A percentile compares a stretch with the other conserved stretches of the same genome.
These are phyloP conservation scores for Micromesistius poutassou DNA, from an alignment of 2,797 vertebrate species.

Conservation along the genomic window DNA sequence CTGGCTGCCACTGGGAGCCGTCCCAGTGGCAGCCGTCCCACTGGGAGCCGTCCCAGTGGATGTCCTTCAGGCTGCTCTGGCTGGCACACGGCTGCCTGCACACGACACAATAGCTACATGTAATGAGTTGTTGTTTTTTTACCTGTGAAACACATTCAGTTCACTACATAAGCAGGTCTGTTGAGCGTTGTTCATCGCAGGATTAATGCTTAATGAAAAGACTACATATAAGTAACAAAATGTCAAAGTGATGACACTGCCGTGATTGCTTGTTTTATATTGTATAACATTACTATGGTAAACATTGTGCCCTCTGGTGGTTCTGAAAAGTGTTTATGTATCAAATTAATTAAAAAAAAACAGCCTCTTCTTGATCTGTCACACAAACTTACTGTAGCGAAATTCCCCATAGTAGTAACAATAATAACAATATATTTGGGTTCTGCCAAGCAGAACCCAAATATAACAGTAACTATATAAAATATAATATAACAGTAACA, in stretches of 20 bases:
- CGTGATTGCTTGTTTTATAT: neutral
- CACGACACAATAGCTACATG: constrained; percentile 42
- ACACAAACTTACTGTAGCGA: neutral
- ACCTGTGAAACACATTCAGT: constrained; percentile 67
- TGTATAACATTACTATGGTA: neutral
- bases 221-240: neutral
- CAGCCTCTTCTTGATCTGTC: neutral
- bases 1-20: constrained; percentile 97
- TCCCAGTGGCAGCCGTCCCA: constrained; percentile 99
- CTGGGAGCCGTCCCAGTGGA: constrained; percentile 99
- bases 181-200: constrained; percentile 23
- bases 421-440: no score
- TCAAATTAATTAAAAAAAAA: neutral
- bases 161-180: constrained; percentile 60
- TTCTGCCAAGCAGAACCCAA: no score
- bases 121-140: constrained; percentile 30
- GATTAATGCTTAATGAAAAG: neutral
- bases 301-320: neutral
- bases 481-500: no score
- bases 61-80: constrained; percentile 98
- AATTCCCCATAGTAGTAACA: no score
- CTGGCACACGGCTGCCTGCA: constrained; percentile 96
- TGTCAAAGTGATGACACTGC: neutral
- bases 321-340: neutral
- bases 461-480: no score